Evolutionary conservation across 2,113 vertebrate species (phyloP), one percentile per base, ranked within the genome.

Genomic region (Menura novaehollandiae): DNA sequence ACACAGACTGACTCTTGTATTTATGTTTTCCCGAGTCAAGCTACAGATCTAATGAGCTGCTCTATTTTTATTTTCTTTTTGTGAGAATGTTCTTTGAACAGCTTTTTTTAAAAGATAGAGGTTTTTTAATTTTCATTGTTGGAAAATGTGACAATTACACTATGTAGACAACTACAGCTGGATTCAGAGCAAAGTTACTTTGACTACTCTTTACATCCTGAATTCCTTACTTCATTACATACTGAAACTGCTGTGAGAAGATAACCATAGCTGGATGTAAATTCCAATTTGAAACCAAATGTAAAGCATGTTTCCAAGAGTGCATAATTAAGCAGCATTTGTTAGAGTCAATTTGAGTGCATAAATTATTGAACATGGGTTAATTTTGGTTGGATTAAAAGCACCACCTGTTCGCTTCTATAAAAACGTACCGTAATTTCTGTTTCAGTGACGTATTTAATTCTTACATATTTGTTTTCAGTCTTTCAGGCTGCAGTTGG

Each of bases 341-440:
- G 89, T 96, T 96, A 72, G 68, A 43, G 78, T 91, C 73, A 91
- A 97, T 91, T 88, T 58, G 69, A 92, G 91, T 37, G 60, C 81
- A 95, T 85, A 88, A 92, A 77, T 94, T 93, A 88, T 71, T 96
- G 92, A 98, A 94, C 96, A 75, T 4, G 52, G 96, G 96, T 97
- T 98, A 97, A 97, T 97, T 97, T 96, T 89, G 73, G 89, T 90
- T 60, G 85, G 95, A 97, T 97, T 98, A 97, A 96, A 97, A 97
- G 82, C 78, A 93, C 95, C 97, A 98, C 97, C 97, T 98, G 97
- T 94, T 98, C 28, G 0, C 46, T 91, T 78, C 89, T 95, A 73
- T 81, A 62, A 95, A 93, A 67, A 62, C 44, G 60, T 11, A 8
- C 60, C 62, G 28, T 66, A 41, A 96, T 95, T 97, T 95, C 75